A percentile compares a stretch with the other conserved stretches of the same genome.
phyloP scores from a whole-genome alignment of 23 tunicate genomes.

The Trididemnum clinides region DNA sequence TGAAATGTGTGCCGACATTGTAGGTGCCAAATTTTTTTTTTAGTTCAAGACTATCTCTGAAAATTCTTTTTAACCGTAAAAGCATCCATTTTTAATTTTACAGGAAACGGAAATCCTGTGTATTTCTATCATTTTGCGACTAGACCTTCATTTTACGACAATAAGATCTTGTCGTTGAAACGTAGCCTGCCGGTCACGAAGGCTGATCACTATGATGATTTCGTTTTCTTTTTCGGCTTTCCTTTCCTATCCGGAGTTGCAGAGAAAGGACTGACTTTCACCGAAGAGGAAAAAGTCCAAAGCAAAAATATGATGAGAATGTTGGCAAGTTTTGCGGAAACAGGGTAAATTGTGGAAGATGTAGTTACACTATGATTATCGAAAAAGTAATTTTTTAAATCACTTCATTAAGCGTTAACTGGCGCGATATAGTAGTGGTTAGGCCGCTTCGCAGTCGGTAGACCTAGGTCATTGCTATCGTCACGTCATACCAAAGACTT shows the following conservation, averaged over 20 bases:
- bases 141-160: slow-evolving; percentile 55
- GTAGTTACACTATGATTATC: too few relatives aligned
- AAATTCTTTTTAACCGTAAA: too few relatives aligned
- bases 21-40: too few relatives aligned
- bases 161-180: background rate
- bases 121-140: slow-evolving; percentile 61
- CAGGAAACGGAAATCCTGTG: slow-evolving; percentile 52
- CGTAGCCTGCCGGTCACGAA: slow-evolving; percentile 44
- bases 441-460: too few relatives aligned
- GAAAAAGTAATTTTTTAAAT: too few relatives aligned
- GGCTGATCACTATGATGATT: slow-evolving; percentile 88
- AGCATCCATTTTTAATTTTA: too few relatives aligned
- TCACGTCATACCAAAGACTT: too few relatives aligned
- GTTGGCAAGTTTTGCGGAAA: slow-evolving; percentile 72
- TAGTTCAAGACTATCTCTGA: too few relatives aligned
- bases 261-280: slow-evolving; percentile 58
- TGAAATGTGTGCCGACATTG: too few relatives aligned
- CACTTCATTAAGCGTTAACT: too few relatives aligned
- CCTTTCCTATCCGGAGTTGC: slow-evolving; percentile 62
- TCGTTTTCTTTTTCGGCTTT: slow-evolving; percentile 60
- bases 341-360: slow-evolving; percentile 70
- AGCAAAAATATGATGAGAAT: slow-evolving; percentile 70
- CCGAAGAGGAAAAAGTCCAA: slow-evolving; percentile 41
- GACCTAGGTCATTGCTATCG: too few relatives aligned
- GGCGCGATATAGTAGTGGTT: too few relatives aligned